Evolutionary conservation across 2,888 invertebrate genomes (phyloP).

Genomic region (Lithophane leautieri): DNA sequence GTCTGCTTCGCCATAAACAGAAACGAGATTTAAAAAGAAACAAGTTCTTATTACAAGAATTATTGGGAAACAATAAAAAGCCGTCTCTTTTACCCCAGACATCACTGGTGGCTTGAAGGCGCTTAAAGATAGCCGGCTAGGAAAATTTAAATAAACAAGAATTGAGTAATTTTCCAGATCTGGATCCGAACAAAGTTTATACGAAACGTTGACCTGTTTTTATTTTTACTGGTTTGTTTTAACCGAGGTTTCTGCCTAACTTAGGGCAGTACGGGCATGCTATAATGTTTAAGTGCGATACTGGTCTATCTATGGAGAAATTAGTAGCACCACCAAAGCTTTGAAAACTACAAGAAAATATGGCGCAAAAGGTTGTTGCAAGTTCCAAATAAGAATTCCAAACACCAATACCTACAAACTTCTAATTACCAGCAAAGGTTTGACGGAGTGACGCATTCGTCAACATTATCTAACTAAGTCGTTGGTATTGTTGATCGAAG

Average conservation of each 20-base stretch:
- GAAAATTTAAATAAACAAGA: not conserved
- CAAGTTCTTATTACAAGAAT: not conserved
- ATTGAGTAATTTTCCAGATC: not conserved
- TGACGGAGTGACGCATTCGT: not conserved
- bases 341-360: not conserved
- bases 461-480: too few species aligned
- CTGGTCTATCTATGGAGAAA: not conserved
- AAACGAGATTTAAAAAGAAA: not conserved
- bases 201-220: not conserved
- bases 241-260: not conserved
- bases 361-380: not conserved
- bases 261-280: not conserved
- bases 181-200: not conserved
- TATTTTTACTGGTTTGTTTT: not conserved
- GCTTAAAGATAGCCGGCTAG: not conserved
- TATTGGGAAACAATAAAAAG: not conserved
- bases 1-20: not conserved
- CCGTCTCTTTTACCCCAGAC: not conserved
- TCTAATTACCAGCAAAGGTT: constrained; percentile 24
- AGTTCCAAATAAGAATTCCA: constrained; percentile 7
- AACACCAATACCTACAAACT: constrained; percentile 4
- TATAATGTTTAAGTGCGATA: not conserved
- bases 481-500: too few species aligned
- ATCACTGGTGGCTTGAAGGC: not conserved
- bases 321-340: not conserved